Conservation (phyloP, 2,797 vertebrate species). For the Acanthornis magna region DNA sequence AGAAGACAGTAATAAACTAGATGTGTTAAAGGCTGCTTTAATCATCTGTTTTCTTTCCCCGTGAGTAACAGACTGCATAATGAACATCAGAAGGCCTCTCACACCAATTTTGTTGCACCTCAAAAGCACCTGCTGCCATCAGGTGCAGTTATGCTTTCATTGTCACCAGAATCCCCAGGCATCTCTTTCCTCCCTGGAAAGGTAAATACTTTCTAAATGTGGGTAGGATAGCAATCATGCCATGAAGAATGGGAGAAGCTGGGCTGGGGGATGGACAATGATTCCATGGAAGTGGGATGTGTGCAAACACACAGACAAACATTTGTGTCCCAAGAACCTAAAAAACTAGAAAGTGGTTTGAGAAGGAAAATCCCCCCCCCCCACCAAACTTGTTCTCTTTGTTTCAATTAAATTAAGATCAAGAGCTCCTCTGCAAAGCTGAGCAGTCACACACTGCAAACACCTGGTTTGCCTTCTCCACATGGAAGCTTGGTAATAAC, state of each 20-base stretch:
- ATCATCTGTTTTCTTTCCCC: neutral
- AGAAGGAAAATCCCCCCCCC: neutral
- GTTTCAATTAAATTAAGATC: neutral
- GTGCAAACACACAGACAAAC: neutral
- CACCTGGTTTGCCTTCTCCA: neutral
- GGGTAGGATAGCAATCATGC: neutral
- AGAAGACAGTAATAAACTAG: neutral
- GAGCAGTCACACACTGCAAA: neutral
- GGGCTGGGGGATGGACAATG: neutral
- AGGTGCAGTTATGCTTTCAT: neutral
- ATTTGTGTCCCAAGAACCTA: neutral
- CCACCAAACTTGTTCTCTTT: neutral
- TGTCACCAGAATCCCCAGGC: neutral
- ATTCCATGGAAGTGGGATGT: neutral
- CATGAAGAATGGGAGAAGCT: neutral
- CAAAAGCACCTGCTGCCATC: neutral
- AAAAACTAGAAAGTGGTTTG: neutral
- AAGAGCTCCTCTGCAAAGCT: neutral
- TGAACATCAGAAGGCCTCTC: neutral
- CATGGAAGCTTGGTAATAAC: neutral
- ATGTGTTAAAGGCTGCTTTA: neutral
- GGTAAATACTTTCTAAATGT: neutral
- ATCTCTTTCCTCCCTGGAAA: neutral
- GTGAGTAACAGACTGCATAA: neutral
- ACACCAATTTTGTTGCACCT: neutral